Base-by-base conservation (phyloP, 1,140 invertebrate species). In the Caenorhabditis inopinata region DNA sequence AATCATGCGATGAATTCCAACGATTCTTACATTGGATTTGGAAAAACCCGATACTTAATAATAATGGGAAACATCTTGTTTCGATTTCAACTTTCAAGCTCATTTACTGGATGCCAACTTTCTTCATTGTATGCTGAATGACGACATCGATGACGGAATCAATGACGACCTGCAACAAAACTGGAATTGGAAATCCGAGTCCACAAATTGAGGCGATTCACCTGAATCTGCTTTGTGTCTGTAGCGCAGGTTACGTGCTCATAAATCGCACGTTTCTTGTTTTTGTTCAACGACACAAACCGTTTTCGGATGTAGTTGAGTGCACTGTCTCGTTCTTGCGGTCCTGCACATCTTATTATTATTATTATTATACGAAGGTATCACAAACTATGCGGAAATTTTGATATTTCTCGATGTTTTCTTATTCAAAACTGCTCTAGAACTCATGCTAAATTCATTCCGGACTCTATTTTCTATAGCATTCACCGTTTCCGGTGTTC, bases 81-180 rank as follows among this genome's bases (percentile, higher is more conserved):
- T 48, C 9, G 0, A 48, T 4, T 48, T 48, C n/a, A 18, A 48
- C 12, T n/a, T n/a, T 3, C n/a, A 23, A 25, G 48, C 27, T 25
- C 18, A n/a, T 18, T 82, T 27, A 88, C 83, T 89, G 89, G 85
- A 87, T 89, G 81, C 87, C 87, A 77, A 84, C 85, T 83, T 89
- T 89, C 79, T 88, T 88, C 77, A 89, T 84, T 76, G 89, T 90
- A 51, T 88, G 87, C 47, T 90, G 87, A 77, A 88, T 89, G 18
- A 90, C 89, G 21, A 87, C 89, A 53, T 90, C 88, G 48, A 88
- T 88, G 21, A 89, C 88, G 42, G 86, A 88, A 35, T 83, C 83
- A 53, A 90, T 90, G 27, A 88, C 87, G 29, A 88, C 73, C 84
- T 88, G 85, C 51, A 77, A 49, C 35, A 29, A 29, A 84, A 80